Evolutionary conservation across 2,888 invertebrate genomes (phyloP), one percentile per base, ranked within the genome.

Genomic region (Acronicta leporina): DNA sequence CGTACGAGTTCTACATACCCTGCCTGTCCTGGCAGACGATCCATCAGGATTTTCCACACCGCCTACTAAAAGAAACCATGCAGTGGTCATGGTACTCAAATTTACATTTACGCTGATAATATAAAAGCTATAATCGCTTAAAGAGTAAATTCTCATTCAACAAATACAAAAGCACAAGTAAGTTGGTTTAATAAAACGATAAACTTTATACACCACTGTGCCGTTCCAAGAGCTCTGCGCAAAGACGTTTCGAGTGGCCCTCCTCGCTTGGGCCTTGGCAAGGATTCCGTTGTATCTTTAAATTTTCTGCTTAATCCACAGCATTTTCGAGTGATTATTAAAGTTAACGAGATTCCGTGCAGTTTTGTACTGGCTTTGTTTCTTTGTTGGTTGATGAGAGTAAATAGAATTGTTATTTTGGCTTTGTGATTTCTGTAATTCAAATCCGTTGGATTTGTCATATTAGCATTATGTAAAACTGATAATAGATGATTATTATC

Each of bases 281-380:
- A 91, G 91, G 89, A 89, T 88, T 82, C 82, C 79, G 87, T 87
- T 91, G 92, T 93, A 88, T 93, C 92, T 93, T 92, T 90, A 90
- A 92, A 92, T 89, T 89, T 85, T 85, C 84, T 83, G 88, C 88
- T 91, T 88, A 86, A 91, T 90, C 85, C 83, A 85, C 81, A 73
- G 89, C 82, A 85, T 82, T 80, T 85, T 89, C 85, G 59, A 86
- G 88, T 86, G 88, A 91, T 91, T 91, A 91, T 92, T 92, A 90
- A 90, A 87, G 82, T 85, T 92, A 92, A 92, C 89, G 89, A 90
- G 89, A 77, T 58, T 73, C 67, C 35, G 67, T 74, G 60, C 59
- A 73, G 55, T 68, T 64, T 55, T 72, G 67, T 66, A n/a, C 61
- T 66, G 52, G 65, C 62, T 57, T 52, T 63, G 53, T 64, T 70